These are phyloP conservation scores for Tyrannus savana DNA, from an alignment of 2,113 vertebrate genomes.

Conservation along the genomic window DNA sequence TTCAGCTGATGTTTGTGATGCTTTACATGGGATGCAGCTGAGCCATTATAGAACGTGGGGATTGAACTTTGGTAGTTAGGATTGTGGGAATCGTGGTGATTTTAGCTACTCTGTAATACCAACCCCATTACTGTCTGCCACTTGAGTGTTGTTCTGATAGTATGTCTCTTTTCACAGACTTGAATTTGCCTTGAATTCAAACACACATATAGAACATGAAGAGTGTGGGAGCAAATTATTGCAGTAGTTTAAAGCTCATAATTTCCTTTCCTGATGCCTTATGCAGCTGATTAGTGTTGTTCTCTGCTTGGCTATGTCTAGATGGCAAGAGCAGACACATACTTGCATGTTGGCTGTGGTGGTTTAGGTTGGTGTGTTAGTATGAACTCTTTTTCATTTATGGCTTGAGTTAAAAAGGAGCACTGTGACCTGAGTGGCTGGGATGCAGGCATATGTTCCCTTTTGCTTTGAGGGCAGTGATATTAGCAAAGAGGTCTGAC, in stretches of 20 bases:
- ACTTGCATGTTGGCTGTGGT: background rate
- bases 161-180: background rate
- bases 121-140: background rate
- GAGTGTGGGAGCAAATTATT: background rate
- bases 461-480: background rate
- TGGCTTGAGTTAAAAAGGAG: background rate
- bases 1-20: background rate
- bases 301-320: background rate
- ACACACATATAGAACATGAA: fast-evolving
- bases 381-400: background rate
- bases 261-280: background rate
- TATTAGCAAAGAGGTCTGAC: background rate
- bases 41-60: background rate
- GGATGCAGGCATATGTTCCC: background rate
- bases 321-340: background rate
- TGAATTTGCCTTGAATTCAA: background rate
- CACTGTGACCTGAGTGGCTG: background rate
- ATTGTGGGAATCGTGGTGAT: background rate
- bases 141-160: background rate
- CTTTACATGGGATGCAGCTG: background rate
- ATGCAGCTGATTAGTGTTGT: background rate
- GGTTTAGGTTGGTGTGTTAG: background rate
- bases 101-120: background rate
- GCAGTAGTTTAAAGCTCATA: background rate
- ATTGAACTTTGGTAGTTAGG: background rate